These are phyloP conservation scores for Opisthocomus hoazin DNA, from an alignment of 2,113 vertebrate species.

Conservation along the genomic window DNA sequence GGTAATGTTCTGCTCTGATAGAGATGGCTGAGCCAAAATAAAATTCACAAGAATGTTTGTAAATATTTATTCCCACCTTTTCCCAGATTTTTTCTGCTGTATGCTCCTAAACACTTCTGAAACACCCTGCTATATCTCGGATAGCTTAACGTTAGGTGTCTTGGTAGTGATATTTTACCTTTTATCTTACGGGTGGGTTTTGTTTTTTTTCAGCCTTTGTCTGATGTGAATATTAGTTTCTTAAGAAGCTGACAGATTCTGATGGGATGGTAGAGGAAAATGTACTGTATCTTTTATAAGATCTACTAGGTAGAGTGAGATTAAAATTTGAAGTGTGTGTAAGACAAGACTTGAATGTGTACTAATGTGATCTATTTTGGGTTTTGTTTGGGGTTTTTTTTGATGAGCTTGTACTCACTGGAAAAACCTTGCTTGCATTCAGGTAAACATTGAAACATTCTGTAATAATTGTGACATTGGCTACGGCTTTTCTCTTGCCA, in stretches of 20 bases:
- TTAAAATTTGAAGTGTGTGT: neutral
- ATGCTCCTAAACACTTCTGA: neutral
- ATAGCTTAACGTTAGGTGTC: neutral
- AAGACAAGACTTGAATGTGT: neutral
- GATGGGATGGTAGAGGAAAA: neutral
- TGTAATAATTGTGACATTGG: fast-evolving
- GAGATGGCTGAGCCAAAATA: neutral
- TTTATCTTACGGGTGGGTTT: neutral
- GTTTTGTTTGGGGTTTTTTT: neutral
- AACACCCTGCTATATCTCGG: neutral
- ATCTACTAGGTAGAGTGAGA: neutral
- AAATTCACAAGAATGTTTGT: neutral
- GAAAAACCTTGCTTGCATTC: neutral
- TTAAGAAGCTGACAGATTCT: neutral
- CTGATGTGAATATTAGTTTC: neutral
- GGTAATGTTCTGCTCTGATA: neutral
- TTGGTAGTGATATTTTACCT: neutral
- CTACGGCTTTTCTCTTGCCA: neutral
- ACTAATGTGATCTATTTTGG: neutral
- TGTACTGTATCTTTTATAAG: neutral
- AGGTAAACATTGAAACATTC: neutral
- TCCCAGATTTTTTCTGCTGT: neutral
- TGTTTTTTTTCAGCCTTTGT: neutral
- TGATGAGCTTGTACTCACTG: neutral
- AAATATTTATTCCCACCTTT: neutral